Conservation (phyloP, 2,888 invertebrate species). For the Torymus aiolomorphi region DNA sequence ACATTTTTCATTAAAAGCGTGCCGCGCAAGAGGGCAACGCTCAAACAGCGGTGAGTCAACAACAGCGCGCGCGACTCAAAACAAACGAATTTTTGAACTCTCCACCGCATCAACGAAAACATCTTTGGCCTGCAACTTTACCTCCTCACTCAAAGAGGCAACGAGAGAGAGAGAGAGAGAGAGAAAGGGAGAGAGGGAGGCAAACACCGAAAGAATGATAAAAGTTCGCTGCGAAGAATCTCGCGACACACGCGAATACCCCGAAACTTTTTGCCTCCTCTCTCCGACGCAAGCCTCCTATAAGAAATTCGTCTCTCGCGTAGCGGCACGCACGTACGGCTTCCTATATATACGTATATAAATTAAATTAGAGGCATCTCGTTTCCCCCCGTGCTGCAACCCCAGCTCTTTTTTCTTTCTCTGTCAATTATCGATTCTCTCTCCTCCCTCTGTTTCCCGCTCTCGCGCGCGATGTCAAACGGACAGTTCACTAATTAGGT, state of each 20-base stretch:
- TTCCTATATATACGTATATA: neutral
- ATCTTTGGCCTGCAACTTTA: too few relatives aligned
- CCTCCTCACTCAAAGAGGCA: too few relatives aligned
- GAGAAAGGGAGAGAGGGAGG: neutral
- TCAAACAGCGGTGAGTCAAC: too few relatives aligned
- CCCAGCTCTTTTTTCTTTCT: neutral
- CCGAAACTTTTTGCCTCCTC: neutral
- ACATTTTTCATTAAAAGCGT: too few relatives aligned
- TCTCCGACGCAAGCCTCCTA: neutral
- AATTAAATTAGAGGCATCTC: conserved; percentile 47
- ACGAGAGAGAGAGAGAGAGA: too few relatives aligned
- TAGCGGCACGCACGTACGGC: neutral
- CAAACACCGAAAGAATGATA: conserved; percentile 28
- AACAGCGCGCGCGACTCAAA: too few relatives aligned
- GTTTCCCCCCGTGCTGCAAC: conserved; percentile 4
- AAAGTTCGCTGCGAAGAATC: conserved; percentile 34
- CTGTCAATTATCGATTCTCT: conserved; percentile 33
- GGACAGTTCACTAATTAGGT: conserved; percentile 50
- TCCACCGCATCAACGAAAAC: too few relatives aligned
- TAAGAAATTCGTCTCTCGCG: conserved; percentile 29
- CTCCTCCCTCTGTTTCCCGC: neutral
- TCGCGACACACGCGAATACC: neutral
- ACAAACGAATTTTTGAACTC: too few relatives aligned
- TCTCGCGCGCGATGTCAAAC: conserved; percentile 13
- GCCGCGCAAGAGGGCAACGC: too few relatives aligned